Base-by-base conservation (phyloP, 2,113 vertebrate genomes). In the Scomber colias region DNA sequence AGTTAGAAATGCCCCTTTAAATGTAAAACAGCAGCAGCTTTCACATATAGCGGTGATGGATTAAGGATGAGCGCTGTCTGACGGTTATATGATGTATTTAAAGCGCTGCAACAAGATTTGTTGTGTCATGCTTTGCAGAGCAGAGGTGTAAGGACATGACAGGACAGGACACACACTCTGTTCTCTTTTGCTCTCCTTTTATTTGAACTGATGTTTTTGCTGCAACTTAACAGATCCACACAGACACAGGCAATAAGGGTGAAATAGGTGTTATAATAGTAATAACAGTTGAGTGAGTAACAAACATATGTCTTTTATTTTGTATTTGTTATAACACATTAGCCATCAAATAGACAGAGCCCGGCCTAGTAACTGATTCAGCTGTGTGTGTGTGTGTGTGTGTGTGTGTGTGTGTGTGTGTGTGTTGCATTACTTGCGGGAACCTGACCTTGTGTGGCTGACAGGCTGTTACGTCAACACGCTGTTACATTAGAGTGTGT, bases 261-360 rank as follows among this genome's bases (percentile, higher is more conserved):
- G 70, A 66, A 48, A 62, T 21, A 50, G 24, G 2, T 57, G 21
- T 35, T 5, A 21, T 67, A 46, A 71, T 31, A 71, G 71, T 17
- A 46, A 71, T 31, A 71, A 75, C 15, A 74, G 54, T 46, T 53
- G 68, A 48, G 51, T 50, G 73, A 63, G 62, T 55, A 71, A 59
- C 7, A 40, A 40, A 9, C 6, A 40, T 75, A 48, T 55, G 30
- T 78, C 50, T 73, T 60, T 49, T 27, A 27, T 2, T 27, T 2
- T 27, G 2, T 27, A 27, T 27, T 27, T 45, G 2, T 77, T 24
- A 24, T 3, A 53, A 44, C 49, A 62, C 55, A 55, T 53, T 66
- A 66, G 62, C 44, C 31, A 8, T 67, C 40, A 46, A 40, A 13
- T 48, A 24, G 44, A 77, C 31, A 19, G 17, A 59, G 16, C 8